Evolutionary conservation across 2,888 invertebrate species (phyloP).

Genomic region (Ochropleura plecta): DNA sequence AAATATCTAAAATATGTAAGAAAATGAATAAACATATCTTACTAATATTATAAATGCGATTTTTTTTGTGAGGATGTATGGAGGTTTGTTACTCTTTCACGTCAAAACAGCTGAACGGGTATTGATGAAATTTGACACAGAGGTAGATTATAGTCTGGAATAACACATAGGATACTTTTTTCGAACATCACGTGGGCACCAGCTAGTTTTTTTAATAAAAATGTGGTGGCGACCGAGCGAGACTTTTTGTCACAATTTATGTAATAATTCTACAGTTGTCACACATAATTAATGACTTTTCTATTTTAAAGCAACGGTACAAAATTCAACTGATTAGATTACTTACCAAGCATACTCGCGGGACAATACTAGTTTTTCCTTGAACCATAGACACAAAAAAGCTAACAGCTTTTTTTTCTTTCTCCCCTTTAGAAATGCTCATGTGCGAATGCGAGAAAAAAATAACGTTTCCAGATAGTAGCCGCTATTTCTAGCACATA

Average conservation of each 20-base stretch:
- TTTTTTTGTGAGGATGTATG: no score
- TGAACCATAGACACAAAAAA: background rate
- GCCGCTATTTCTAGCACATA: conserved; percentile 4
- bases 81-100: no score
- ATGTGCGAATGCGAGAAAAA: background rate
- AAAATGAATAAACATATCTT: no score
- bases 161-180: no score
- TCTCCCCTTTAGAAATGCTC: conserved; percentile 8
- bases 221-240: background rate
- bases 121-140: no score
- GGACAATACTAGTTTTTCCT: background rate
- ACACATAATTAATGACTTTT: background rate
- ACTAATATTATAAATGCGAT: no score
- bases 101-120: no score
- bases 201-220: background rate
- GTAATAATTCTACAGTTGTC: background rate
- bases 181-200: no score
- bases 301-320: background rate
- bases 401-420: background rate
- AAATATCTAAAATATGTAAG: no score
- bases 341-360: background rate
- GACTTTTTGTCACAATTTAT: background rate
- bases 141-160: no score
- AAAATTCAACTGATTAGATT: background rate
- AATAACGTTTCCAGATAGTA: background rate